Percentiles rank a stretch among this genome's conserved stretches.
Conservation (phyloP, 2,797 vertebrate genomes). For the Labroides dimidiatus region DNA sequence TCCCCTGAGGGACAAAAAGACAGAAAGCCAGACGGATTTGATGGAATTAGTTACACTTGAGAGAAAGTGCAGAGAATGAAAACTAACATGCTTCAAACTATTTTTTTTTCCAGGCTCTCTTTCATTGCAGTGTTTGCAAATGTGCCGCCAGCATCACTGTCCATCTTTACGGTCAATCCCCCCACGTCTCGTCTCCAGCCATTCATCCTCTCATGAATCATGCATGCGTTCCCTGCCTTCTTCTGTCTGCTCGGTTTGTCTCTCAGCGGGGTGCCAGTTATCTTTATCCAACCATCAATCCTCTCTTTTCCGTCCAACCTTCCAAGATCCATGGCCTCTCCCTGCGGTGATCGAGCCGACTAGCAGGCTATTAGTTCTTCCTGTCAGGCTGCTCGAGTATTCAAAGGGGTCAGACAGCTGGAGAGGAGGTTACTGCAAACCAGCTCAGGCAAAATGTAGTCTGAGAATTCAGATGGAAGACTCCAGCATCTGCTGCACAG, state of each 20-base stretch:
- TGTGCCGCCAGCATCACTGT: constrained; percentile 26
- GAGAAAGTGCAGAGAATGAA: constrained; percentile 21
- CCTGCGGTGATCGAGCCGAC: constrained; percentile 5
- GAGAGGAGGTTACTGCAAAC: constrained; percentile 25
- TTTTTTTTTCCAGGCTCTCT: constrained; percentile 8
- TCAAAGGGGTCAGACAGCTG: constrained; percentile 30
- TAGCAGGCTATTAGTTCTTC: constrained; percentile 13
- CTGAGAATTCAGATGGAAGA: constrained; percentile 18
- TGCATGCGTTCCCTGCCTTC: constrained; percentile 28
- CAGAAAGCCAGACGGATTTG: constrained; percentile 30
- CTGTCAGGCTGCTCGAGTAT: constrained; percentile 27
- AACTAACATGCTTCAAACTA: constrained; percentile 24
- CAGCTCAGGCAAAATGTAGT: background rate
- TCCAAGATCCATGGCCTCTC: constrained; percentile 15
- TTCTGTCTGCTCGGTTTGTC: constrained; percentile 44
- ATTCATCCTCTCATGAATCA: constrained; percentile 48
- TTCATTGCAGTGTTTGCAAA: constrained; percentile 25
- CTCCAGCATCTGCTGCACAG: constrained; percentile 10
- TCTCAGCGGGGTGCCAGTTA: constrained; percentile 46
- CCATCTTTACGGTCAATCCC: constrained; percentile 19
- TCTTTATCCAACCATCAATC: constrained; percentile 47
- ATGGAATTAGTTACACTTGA: constrained; percentile 45
- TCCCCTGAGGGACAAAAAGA: background rate
- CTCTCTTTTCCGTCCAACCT: constrained; percentile 14
- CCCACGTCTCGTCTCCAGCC: background rate